A percentile compares a stretch with the other conserved stretches of the same genome.
Conservation (phyloP, 2,797 vertebrate species). For the Notamacropus eugenii region DNA sequence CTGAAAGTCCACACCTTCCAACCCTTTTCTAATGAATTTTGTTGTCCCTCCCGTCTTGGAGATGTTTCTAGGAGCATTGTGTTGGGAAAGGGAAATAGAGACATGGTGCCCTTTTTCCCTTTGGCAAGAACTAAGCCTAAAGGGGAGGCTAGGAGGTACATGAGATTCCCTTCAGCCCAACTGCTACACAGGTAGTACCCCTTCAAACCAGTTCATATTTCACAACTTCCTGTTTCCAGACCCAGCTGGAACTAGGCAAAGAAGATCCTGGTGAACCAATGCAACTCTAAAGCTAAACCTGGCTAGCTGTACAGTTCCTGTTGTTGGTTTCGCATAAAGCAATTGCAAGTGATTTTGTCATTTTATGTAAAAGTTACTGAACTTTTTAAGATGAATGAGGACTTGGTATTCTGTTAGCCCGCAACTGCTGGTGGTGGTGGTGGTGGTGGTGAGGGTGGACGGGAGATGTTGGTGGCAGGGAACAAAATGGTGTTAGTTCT, state of each 20-base stretch:
- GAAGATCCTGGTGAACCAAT: constrained; percentile 78
- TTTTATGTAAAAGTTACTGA: constrained; percentile 61
- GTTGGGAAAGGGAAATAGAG: not conserved
- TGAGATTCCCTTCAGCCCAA: not conserved
- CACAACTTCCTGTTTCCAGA: constrained; percentile 46
- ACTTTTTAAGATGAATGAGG: constrained; percentile 52
- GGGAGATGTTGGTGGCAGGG: not conserved
- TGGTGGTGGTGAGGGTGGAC: not conserved
- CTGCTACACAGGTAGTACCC: not conserved
- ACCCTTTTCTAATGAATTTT: not conserved
- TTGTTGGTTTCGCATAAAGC: constrained; percentile 73
- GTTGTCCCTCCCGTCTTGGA: not conserved
- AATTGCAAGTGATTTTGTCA: constrained; percentile 71
- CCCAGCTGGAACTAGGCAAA: constrained; percentile 67
- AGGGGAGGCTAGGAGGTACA: not conserved
- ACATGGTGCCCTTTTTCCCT: not conserved
- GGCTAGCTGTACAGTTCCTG: constrained; percentile 53
- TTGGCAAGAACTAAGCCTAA: not conserved
- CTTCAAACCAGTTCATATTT: constrained; percentile 10
- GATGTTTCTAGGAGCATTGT: not conserved
- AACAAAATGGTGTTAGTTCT: not conserved
- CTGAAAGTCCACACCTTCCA: not conserved
- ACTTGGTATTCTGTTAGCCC: constrained; percentile 44
- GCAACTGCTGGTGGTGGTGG: not conserved
- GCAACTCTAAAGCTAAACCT: constrained; percentile 71